Evolutionary conservation across 2,888 invertebrate genomes (phyloP).

Genomic region (Graphium colonna): DNA sequence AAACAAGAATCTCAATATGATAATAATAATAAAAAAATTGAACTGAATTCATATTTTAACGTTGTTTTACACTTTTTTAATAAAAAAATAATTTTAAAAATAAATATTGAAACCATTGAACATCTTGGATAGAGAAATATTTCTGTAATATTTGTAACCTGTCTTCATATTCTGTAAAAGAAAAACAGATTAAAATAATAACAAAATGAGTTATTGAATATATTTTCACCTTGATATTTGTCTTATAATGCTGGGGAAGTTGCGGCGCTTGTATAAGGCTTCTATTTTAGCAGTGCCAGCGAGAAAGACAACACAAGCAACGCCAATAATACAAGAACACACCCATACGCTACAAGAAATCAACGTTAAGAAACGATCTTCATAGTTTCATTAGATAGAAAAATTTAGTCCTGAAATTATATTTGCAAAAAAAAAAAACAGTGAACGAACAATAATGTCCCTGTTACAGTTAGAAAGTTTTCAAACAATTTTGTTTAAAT

Average conservation of each 20-base stretch:
- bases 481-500: too few species aligned
- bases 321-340: slow-evolving; percentile 44
- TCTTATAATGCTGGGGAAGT: slow-evolving; percentile 61
- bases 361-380: slow-evolving; percentile 71
- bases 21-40: too few species aligned
- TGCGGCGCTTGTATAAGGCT: slow-evolving; percentile 50
- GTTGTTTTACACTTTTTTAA: not conserved
- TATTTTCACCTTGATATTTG: too few species aligned
- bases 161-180: slow-evolving; percentile 62
- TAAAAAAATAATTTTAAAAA: not conserved
- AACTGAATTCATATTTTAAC: too few species aligned
- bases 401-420: slow-evolving; percentile 55
- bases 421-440: not conserved
- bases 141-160: slow-evolving; percentile 46
- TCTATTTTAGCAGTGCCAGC: slow-evolving; percentile 53
- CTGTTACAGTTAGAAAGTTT: too few species aligned
- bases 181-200: slow-evolving; percentile 14
- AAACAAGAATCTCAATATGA: not conserved
- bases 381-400: slow-evolving; percentile 66
- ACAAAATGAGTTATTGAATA: not conserved
- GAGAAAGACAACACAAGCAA: slow-evolving; percentile 52
- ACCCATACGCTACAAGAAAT: slow-evolving; percentile 68
- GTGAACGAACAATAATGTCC: not conserved
- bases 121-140: slow-evolving; percentile 57
- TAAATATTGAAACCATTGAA: too few species aligned